phyloP scores from a whole-genome alignment of 2,797 vertebrate species.

The Pempheris klunzingeri region DNA sequence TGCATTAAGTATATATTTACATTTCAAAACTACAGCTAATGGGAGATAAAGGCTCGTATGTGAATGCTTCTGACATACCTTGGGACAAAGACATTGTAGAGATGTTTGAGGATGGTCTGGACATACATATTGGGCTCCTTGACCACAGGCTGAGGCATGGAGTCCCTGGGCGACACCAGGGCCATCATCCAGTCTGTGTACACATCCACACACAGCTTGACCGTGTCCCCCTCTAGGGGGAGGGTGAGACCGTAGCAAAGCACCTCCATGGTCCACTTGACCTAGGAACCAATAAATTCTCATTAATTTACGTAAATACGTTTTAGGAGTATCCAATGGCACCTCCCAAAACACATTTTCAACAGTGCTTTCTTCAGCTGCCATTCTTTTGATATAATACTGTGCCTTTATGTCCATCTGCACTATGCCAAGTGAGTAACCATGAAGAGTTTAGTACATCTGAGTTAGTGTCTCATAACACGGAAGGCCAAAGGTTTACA shows the following conservation, averaged over 20 bases:
- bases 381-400: conserved; percentile 2
- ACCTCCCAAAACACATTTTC: background rate
- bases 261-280: conserved; percentile 99
- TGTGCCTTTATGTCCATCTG: background rate
- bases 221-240: conserved; percentile 95
- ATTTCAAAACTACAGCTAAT: background rate
- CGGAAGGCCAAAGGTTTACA: conserved; percentile 20
- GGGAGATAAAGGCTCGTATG: background rate
- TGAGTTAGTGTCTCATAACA: conserved; percentile 17
- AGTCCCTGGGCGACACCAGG: conserved; percentile 92
- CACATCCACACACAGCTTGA: conserved; percentile 96
- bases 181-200: conserved; percentile 99
- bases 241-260: conserved; percentile 96
- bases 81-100: conserved; percentile 97
- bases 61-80: conserved; percentile 82
- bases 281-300: conserved; percentile 78
- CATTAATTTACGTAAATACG: background rate
- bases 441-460: background rate
- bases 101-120: conserved; percentile 96
- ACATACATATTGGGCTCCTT: conserved; percentile 96
- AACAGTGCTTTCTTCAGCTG: background rate
- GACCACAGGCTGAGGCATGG: conserved; percentile 93
- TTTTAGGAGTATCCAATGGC: background rate
- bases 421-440: conserved; percentile 7
- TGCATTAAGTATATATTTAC: background rate